Evolutionary conservation across 2,888 invertebrate genomes (phyloP), one percentile per base, ranked within the genome.

Genomic region (Nowickia ferox): DNA sequence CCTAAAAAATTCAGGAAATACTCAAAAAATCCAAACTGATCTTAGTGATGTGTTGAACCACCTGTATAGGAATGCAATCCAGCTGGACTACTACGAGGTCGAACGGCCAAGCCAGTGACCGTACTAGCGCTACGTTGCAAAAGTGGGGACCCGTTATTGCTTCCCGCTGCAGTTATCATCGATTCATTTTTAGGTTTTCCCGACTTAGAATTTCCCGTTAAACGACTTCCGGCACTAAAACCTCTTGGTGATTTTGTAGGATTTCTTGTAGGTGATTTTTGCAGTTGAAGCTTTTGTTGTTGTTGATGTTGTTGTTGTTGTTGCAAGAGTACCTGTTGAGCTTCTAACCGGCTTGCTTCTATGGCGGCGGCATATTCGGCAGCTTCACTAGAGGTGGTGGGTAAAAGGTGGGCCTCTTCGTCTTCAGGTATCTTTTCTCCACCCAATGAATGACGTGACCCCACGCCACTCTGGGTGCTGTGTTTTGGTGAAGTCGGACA

Each of bases 11-110:
- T 46, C 9, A 69, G 46, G 53, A 72, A 65, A 86, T 61, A 80
- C 71, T 80, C 65, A 80, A 48, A 79, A 72, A 86, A 76, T 59
- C 46, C 48, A 71, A 55, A 40, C 74, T 61, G 68, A 75, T 15
- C 40, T 61, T 57, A 81, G 55, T 68, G 81, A 57, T 66, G 53
- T 38, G 51, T n/a, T 61, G 68, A 65, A 87, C 83, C 93, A 92
- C 95, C 95, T 88, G 96, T 96, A 90, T 96, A 96, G 88, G 96
- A 96, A 90, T 95, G 95, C 83, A 97, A 93, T n/a, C 96, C 96
- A 13, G 96, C 96, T 6, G 97, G 97, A 85, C 96, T 96, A 69
- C 96, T 96, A 88, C 96, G 93, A 1, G 96, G 96, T 87, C 97
- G 93, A 89, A 94, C 94, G 63, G 89, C 88, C 72, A 92, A 89